Percentiles rank a stretch among this genome's conserved stretches.
Evolutionary conservation across 2,888 invertebrate genomes (phyloP).

Genomic region (Lasioglossum leucozonium): DNA sequence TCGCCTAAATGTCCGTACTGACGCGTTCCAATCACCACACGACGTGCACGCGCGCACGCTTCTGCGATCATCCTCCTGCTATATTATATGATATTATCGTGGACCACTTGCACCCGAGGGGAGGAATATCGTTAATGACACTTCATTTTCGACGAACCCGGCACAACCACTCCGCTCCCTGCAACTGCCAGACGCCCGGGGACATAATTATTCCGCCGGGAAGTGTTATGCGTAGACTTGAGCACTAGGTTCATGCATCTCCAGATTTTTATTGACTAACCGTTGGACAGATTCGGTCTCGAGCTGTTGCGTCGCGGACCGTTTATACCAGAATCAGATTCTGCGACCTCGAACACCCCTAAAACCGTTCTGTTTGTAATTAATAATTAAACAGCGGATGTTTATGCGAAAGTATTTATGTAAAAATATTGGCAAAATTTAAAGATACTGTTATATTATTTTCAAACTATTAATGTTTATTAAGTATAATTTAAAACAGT

Average conservation of each 20-base stretch:
- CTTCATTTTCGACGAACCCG: constrained; percentile 20
- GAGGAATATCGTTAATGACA: constrained; percentile 46
- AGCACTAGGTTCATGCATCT: not conserved
- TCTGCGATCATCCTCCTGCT: constrained; percentile 58
- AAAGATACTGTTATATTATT: no score
- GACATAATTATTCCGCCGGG: constrained; percentile 5
- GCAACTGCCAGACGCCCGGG: not conserved
- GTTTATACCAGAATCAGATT: no score
- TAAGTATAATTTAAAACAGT: no score
- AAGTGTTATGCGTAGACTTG: not conserved
- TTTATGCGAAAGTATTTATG: no score
- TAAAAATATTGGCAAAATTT: no score
- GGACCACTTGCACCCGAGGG: constrained; percentile 42
- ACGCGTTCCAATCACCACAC: constrained; percentile 58
- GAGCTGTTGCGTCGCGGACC: not conserved
- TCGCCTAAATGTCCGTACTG: not conserved
- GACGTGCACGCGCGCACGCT: constrained; percentile 57
- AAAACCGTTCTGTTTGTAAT: no score
- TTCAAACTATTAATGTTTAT: no score
- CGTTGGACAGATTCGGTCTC: not conserved
- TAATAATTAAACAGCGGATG: no score
- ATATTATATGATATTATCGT: constrained; percentile 60
- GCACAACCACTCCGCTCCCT: not conserved
- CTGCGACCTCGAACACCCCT: no score
- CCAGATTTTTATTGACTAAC: not conserved